phyloP scores from a whole-genome alignment of 2,888 invertebrate genomes.

The Raillietiella orientalis region DNA sequence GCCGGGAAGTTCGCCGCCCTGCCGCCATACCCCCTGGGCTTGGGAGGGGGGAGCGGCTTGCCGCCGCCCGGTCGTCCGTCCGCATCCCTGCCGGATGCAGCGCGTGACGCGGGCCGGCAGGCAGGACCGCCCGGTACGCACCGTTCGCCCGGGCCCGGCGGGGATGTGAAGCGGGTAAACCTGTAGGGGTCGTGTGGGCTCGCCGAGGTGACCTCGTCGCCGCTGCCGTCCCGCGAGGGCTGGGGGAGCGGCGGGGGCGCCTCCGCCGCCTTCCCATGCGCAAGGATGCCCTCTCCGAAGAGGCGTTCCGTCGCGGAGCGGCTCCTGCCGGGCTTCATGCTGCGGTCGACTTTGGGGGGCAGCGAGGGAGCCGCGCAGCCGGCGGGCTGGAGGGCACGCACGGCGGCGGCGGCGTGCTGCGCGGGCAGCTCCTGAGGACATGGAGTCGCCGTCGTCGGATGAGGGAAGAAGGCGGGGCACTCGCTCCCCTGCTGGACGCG shows the following conservation, averaged over 20 bases:
- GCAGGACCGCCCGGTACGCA: too few relatives aligned
- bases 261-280: conserved; percentile 6
- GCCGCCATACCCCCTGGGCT: conserved; percentile 73
- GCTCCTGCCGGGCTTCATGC: conserved; percentile 3
- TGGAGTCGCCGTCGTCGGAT: too few relatives aligned
- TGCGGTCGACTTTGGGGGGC: conserved; percentile 4
- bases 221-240: conserved; percentile 9
- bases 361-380: not conserved
- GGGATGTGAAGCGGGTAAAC: conserved; percentile 28
- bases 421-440: too few relatives aligned
- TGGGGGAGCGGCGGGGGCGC: conserved; percentile 7
- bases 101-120: too few relatives aligned
- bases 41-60: conserved; percentile 70
- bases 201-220: too few relatives aligned
- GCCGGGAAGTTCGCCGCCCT: too few relatives aligned
- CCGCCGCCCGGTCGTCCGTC: conserved; percentile 17
- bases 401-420: too few relatives aligned
- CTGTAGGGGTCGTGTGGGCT: conserved; percentile 25
- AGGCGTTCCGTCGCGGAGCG: not conserved
- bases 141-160: too few relatives aligned
- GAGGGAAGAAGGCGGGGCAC: too few relatives aligned
- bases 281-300: conserved; percentile 16
- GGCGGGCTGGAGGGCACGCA: too few relatives aligned
- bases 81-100: too few relatives aligned
- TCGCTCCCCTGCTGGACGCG: too few relatives aligned